Evolutionary conservation across 2,888 invertebrate genomes (phyloP), one percentile per base, ranked within the genome.

Genomic region (Bugulina stolonifera): DNA sequence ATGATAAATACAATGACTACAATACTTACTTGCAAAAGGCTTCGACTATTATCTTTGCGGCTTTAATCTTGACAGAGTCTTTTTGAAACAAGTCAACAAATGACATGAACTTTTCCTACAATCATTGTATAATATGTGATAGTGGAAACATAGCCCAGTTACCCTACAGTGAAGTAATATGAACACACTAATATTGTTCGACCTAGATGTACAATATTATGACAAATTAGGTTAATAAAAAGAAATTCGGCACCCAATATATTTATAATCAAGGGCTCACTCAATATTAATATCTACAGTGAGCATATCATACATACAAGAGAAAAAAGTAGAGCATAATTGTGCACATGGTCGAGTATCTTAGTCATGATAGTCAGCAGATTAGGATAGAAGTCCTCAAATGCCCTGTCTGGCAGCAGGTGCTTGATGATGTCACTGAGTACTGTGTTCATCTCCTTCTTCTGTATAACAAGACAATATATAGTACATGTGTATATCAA

Each of bases 71-170:
- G 0, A 91, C 89, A 54, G 88, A 89, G 76, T 93, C 92, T 75
- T 92, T 91, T 81, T 94, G 93, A 77, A 95, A 93, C 80, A 96
- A 86, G 84, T 96, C 94, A 72, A 97, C 86, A 72, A 94, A 88
- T 0, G 94, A 93, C 81, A 96, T 87, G 82, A 97, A 94, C 78
- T 94, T 91, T 74, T 94, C 93, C 92, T 93, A 82, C 43, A 85
- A 84, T 77, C 73, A 74, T 14, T 52, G 22, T 22, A n/a, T n/a
- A n/a, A n/a, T n/a, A n/a, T n/a, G n/a, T n/a, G n/a, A n/a, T n/a
- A n/a, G n/a, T n/a, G n/a, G n/a, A n/a, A n/a, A n/a, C n/a, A n/a
- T n/a, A n/a, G n/a, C n/a, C n/a, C n/a, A n/a, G n/a, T n/a, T n/a
- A n/a, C n/a, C n/a, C n/a, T n/a, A n/a, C n/a, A n/a, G n/a, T n/a